phyloP scores from a whole-genome alignment of 2,888 invertebrate species.

The Marasmarcha lunaedactyla region DNA sequence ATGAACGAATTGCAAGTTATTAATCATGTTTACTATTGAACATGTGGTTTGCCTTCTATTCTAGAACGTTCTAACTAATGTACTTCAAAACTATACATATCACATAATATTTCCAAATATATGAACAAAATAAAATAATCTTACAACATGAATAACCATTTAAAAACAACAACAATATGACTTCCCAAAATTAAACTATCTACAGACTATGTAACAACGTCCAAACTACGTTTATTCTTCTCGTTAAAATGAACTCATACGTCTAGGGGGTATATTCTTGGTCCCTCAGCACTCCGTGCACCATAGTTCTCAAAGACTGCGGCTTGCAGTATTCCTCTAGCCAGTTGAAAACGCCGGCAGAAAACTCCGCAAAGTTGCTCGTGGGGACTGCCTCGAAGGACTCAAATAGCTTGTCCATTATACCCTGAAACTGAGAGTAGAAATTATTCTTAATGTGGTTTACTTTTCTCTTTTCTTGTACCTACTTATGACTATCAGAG shows the following conservation, averaged over 20 bases:
- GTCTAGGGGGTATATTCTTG: constrained; percentile 63
- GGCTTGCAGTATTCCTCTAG: constrained; percentile 97
- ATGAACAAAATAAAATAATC: no score
- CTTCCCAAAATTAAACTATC: not conserved
- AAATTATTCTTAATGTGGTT: no score
- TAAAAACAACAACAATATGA: no score
- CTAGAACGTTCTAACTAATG: no score
- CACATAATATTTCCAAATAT: no score
- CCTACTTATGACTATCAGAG: no score
- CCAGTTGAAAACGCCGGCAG: constrained; percentile 96
- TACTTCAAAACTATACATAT: no score
- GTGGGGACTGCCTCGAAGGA: constrained; percentile 92
- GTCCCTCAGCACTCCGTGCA: constrained; percentile 80
- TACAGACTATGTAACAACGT: not conserved
- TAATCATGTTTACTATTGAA: no score
- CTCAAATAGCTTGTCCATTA: constrained; percentile 93
- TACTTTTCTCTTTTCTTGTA: no score
- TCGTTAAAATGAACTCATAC: not conserved
- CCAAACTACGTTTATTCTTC: not conserved
- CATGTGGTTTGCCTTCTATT: no score
- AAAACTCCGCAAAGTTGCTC: constrained; percentile 92
- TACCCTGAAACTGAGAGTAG: constrained; percentile 84
- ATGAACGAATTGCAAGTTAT: no score
- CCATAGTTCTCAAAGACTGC: constrained; percentile 87
- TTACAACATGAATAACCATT: no score